A percentile compares a stretch with the other conserved stretches of the same genome.
Evolutionary conservation across 1,140 invertebrate genomes (phyloP).

Genomic region (Ladona fulva): DNA sequence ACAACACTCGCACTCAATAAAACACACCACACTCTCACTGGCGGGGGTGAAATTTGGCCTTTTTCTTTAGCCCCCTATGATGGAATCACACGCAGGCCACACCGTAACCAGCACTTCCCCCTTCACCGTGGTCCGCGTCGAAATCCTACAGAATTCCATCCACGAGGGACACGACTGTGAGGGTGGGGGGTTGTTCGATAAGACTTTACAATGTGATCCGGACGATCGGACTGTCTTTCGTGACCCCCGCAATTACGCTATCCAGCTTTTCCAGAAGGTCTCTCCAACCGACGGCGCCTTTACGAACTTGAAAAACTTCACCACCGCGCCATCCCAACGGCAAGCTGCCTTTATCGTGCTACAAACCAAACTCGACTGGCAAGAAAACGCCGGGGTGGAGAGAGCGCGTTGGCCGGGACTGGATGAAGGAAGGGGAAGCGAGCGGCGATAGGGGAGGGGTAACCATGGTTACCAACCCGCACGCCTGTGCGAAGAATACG

Average conservation of each 20-base stretch:
- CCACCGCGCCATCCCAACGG: background rate
- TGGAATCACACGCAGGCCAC: background rate
- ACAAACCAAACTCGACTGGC: constrained; percentile 7
- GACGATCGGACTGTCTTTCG: too few species aligned
- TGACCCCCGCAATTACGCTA: too few species aligned
- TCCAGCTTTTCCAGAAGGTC: too few species aligned
- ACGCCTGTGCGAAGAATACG: background rate
- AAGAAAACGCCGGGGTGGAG: background rate
- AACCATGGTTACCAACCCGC: constrained; percentile 2
- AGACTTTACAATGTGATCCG: too few species aligned
- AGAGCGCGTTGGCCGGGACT: background rate
- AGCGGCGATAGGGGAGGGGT: background rate
- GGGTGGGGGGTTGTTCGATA: too few species aligned
- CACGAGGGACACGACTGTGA: background rate
- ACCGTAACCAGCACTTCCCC: background rate
- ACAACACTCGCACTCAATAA: too few species aligned
- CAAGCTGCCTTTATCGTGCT: background rate
- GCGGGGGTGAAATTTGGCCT: too few species aligned
- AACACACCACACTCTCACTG: too few species aligned
- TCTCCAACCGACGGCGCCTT: too few species aligned
- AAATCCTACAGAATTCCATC: background rate
- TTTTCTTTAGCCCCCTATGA: background rate
- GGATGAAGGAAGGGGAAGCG: background rate
- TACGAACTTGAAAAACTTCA: background rate
- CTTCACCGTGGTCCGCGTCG: background rate